These are phyloP conservation scores for Cepaea nemoralis DNA, from an alignment of 1,140 invertebrate species.

Conservation along the genomic window DNA sequence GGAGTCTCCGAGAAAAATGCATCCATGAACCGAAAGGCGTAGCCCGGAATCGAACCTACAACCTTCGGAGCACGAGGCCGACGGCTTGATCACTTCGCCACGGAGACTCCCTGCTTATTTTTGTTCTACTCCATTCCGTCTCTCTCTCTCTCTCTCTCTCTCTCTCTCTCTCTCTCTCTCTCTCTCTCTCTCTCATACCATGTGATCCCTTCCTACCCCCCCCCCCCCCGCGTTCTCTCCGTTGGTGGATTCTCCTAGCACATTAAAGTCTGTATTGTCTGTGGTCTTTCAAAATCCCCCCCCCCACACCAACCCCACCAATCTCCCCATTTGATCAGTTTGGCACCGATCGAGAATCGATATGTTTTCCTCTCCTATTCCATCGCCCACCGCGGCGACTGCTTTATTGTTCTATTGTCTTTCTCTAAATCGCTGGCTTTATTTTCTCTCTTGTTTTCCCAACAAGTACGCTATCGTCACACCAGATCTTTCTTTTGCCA, in stretches of 20 bases:
- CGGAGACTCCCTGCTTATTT: too few relatives aligned
- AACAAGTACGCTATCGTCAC: background rate
- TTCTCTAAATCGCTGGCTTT: background rate
- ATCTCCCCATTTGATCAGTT: background rate
- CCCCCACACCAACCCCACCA: too few relatives aligned
- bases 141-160: too few relatives aligned
- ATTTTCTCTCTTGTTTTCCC: background rate
- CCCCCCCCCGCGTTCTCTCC: background rate
- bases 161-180: too few relatives aligned
- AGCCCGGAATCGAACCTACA: too few relatives aligned
- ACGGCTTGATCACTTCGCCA: too few relatives aligned
- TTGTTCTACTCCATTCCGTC: too few relatives aligned
- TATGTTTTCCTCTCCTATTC: background rate
- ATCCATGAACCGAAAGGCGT: too few relatives aligned
- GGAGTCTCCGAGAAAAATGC: too few relatives aligned
- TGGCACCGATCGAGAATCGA: constrained; percentile 9
- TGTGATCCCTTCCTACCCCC: background rate
- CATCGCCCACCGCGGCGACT: background rate
- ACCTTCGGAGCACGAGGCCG: too few relatives aligned
- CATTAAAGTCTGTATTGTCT: background rate
- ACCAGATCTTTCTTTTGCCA: background rate
- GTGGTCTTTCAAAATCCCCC: constrained; percentile 2
- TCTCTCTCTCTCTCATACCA: too few relatives aligned
- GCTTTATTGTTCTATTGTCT: constrained; percentile 9
- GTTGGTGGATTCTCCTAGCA: background rate